A percentile compares a stretch with the other conserved stretches of the same genome.
phyloP scores from a whole-genome alignment of 2,888 invertebrate species.

The Lysandra coridon region DNA sequence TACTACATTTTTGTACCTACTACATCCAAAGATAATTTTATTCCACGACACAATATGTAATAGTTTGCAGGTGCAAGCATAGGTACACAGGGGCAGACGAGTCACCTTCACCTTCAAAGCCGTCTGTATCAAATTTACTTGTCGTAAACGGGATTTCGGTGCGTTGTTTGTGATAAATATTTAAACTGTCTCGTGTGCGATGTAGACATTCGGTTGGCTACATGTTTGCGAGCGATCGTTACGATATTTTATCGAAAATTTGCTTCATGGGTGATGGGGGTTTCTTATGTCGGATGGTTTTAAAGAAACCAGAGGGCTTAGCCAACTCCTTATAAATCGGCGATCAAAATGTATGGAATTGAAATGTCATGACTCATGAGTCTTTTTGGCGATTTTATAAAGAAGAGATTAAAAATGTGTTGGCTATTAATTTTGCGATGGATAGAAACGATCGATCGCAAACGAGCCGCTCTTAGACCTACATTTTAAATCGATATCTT shows the following conservation, averaged over 20 bases:
- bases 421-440: background rate
- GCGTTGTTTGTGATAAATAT: conserved; percentile 1
- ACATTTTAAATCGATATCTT: background rate
- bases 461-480: background rate
- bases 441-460: background rate
- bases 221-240: background rate
- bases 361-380: no score
- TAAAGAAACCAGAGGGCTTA: no score
- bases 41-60: background rate
- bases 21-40: background rate
- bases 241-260: no score
- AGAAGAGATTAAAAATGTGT: no score
- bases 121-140: background rate
- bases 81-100: background rate
- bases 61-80: background rate
- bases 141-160: conserved; percentile 1
- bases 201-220: background rate
- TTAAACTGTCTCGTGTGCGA: background rate
- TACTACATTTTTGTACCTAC: no score
- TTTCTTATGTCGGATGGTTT: no score
- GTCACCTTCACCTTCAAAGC: background rate
- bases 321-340: no score
- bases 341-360: no score
- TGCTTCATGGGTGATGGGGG: no score
- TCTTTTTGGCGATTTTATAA: no score